Evolutionary conservation across 2,113 vertebrate genomes (phyloP), one percentile per base, ranked within the genome.

Genomic region (Lepus europaeus): DNA sequence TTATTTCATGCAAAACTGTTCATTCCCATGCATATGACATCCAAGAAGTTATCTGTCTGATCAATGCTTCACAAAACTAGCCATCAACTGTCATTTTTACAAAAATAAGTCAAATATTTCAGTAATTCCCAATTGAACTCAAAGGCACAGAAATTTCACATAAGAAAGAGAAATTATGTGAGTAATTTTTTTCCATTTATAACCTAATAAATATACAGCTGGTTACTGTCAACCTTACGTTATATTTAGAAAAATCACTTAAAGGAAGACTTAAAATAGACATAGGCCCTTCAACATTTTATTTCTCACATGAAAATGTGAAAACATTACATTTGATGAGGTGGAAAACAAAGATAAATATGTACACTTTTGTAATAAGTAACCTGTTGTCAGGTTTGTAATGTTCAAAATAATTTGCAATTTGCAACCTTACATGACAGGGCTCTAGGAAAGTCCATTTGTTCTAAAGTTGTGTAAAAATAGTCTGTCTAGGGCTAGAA

Each of bases 241-340:
- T 84, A 29, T 70, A 11, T 70, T 90, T 83, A 81, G 72, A 64
- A 94, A 96, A 81, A 74, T 49, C 53, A 64, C 64, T 93, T 82
- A 78, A 74, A 56, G 61, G 70, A 70, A 93, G 85, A 84, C 45
- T 69, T 59, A 63, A 96, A 83, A 23, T 17, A 91, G 83, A 93
- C 83, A 82, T 69, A 29, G 9, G 36, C 64, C 51, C 17, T 83
- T 91, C 90, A 90, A 31, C n/a, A 77, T 96, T 89, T 90, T 76
- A 94, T 78, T 86, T 93, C 70, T 92, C 74, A 80, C 59, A 89
- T 73, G 76, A 83, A 91, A 81, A 91, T 93, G 14, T 80, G 63
- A 77, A 87, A 83, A 59, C 86, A 31, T 92, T 88, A 36, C 53
- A 93, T 86, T 82, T 89, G 87, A 94, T 51, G 91, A 93, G 59